Conservation (phyloP, 2,113 vertebrate genomes). For the Sturnus vulgaris region DNA sequence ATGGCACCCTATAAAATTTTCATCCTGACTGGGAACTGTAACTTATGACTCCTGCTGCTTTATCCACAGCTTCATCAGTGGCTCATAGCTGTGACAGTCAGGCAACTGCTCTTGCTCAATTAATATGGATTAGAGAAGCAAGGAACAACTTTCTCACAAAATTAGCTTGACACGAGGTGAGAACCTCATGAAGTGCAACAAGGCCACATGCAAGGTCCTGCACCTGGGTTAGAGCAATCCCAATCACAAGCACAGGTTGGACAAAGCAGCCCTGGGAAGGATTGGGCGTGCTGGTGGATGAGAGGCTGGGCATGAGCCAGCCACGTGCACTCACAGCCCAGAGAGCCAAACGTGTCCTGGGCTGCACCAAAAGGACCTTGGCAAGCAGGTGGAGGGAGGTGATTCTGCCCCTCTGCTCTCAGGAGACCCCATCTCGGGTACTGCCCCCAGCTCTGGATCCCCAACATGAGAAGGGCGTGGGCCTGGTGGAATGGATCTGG, state of each 20-base stretch:
- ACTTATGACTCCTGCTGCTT: not conserved
- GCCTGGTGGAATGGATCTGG: not conserved
- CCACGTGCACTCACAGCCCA: not conserved
- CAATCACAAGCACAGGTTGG: not conserved
- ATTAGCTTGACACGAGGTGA: not conserved
- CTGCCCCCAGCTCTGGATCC: not conserved
- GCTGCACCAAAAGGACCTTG: not conserved
- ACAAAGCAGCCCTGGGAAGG: not conserved
- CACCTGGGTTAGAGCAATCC: not conserved
- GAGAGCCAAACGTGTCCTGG: not conserved
- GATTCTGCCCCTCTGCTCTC: not conserved
- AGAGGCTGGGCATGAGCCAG: not conserved
- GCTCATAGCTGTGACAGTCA: not conserved
- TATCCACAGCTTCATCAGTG: not conserved
- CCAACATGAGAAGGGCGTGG: rapidly evolving
- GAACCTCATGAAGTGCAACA: not conserved
- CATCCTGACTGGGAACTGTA: not conserved
- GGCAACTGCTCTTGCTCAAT: not conserved
- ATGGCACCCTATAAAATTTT: not conserved
- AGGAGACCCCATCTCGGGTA: not conserved
- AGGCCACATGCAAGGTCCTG: not conserved
- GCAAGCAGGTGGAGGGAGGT: not conserved
- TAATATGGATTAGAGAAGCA: not conserved
- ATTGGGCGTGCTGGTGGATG: not conserved
- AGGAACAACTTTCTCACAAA: not conserved